Conservation (phyloP, 2,888 invertebrate genomes). For the Heliconius ismenius region DNA sequence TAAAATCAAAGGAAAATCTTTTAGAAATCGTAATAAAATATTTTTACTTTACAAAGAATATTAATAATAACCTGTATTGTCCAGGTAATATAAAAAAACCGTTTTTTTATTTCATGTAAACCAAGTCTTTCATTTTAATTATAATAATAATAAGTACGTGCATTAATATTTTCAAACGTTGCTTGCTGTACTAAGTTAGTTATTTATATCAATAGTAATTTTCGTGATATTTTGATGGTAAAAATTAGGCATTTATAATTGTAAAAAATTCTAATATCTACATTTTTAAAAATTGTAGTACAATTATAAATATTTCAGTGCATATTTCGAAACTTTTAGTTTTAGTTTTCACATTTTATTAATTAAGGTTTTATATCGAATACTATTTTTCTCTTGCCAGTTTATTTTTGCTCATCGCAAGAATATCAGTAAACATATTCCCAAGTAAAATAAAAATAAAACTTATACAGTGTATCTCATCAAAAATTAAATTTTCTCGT, state of each 20-base stretch:
- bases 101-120: too few relatives aligned
- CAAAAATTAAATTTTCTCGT: background rate
- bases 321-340: background rate
- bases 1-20: too few relatives aligned
- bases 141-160: background rate
- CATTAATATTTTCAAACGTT: background rate
- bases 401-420: background rate
- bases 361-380: background rate
- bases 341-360: background rate
- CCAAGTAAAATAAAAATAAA: background rate
- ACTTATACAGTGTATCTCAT: background rate
- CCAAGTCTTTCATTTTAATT: too few relatives aligned
- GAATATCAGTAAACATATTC: background rate
- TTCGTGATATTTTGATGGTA: background rate
- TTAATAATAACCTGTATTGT: background rate
- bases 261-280: background rate
- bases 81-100: background rate
- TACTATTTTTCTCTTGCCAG: conserved; percentile 4
- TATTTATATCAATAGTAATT: background rate
- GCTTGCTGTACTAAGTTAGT: background rate
- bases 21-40: background rate
- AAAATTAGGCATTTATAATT: background rate
- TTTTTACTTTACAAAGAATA: too few relatives aligned
- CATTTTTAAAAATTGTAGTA: background rate
- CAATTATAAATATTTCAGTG: background rate